phyloP scores from a whole-genome alignment of 2,888 invertebrate genomes.

The Myopa testacea region DNA sequence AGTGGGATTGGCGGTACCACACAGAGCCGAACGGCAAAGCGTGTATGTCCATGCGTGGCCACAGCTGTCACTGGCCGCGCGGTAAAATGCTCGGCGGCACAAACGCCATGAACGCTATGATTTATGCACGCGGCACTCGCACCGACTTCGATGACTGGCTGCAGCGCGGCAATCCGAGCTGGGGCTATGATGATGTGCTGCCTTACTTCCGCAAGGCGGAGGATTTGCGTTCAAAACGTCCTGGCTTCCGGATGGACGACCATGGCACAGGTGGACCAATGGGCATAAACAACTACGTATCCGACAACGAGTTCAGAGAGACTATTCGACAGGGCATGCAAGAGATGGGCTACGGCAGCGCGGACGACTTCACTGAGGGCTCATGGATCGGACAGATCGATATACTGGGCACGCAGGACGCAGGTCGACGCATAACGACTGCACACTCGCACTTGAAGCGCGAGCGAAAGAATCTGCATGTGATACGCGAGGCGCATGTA shows the following conservation, averaged over 20 bases:
- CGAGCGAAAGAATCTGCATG: constrained; percentile 72
- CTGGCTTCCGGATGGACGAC: constrained; percentile 56
- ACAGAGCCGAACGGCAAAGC: constrained; percentile 64
- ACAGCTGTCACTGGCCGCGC: constrained; percentile 71
- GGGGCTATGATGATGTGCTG: constrained; percentile 82
- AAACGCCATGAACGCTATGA: constrained; percentile 76
- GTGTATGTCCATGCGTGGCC: constrained; percentile 63
- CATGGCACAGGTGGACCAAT: constrained; percentile 76
- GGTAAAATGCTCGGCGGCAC: constrained; percentile 78
- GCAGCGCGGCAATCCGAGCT: constrained; percentile 73
- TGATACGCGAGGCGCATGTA: constrained; percentile 73
- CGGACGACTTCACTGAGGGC: constrained; percentile 82
- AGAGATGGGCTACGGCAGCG: constrained; percentile 83
- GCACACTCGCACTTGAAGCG: constrained; percentile 79
- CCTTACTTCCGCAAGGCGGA: constrained; percentile 86
- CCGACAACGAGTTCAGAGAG: constrained; percentile 76
- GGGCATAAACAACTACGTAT: constrained; percentile 72
- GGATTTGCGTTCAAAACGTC: constrained; percentile 71
- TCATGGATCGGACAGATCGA: constrained; percentile 88
- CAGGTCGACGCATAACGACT: constrained; percentile 83
- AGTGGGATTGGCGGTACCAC: constrained; percentile 67
- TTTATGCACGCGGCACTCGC: constrained; percentile 76
- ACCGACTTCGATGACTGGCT: constrained; percentile 78
- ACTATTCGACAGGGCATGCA: constrained; percentile 86
- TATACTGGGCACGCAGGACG: constrained; percentile 85